Evolutionary conservation across 2,797 vertebrate genomes (phyloP), one percentile per base, ranked within the genome.

Genomic region (Smutsia gigantea): DNA sequence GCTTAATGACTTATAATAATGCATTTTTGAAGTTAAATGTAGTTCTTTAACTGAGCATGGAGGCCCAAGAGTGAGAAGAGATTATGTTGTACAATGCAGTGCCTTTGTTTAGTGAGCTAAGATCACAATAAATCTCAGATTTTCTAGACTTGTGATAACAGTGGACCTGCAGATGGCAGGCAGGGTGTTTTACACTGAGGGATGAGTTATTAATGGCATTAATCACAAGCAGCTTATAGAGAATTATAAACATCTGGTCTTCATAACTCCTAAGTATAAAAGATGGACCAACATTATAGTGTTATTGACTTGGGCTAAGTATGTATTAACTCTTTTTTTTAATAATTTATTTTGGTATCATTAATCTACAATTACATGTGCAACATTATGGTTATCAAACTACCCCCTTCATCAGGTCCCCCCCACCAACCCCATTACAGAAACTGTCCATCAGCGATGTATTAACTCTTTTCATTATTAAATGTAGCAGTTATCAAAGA

Each of bases 231-330:
- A 81, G 31, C 66, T 83, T n/a, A 8, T 21, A 79, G 79, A 85
- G n/a, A 75, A 93, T 72, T 72, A 90, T 25, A 84, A 94, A 91
- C 25, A 66, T 51, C 63, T 93, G 68, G 29, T 86, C 19, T 59
- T 84, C 61, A 53, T 51, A 57, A 49, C 3, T 49, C 17, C 46
- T 87, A 75, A 61, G 23, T 39, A 31, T 77, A 93, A 78, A 74
- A 10, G 27, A 71, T 75, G 31, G 7, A 13, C 6, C 27, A 46
- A 23, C 5, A n/a, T n/a, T 25, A 23, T 1, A 29, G 39, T 42
- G 18, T 57, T 37, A 75, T 0, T 75, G 57, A 81, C 11, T 29
- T 42, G 46, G 25, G 13, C 2, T 61, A 31, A 12, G n/a, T 27
- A 55, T 49, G 21, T 12, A 18, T 84, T 51, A 42, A n/a, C 3